Percentiles rank a stretch among this genome's conserved stretches.
Conservation (phyloP, 37 sponge, comb jelly and placozoan genomes). For the Halichondria panicea region DNA sequence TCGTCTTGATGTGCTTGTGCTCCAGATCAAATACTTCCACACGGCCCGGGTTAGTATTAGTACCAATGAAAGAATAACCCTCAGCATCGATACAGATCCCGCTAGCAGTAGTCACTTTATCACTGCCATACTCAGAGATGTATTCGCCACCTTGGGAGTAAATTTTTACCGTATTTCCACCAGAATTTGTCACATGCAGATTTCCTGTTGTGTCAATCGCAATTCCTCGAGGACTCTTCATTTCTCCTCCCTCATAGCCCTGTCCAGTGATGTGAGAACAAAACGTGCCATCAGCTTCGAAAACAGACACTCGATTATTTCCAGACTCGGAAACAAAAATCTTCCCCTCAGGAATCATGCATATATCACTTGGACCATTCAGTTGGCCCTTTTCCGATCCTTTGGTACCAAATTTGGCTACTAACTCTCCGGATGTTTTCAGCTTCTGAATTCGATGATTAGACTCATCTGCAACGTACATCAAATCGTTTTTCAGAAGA, state of each 20-base stretch:
- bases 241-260: neutral
- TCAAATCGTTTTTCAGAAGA: constrained; percentile 28
- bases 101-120: neutral
- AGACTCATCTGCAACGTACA: constrained; percentile 42
- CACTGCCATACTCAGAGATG: constrained; percentile 11
- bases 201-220: constrained; percentile 25
- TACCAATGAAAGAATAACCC: constrained; percentile 4
- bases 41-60: neutral
- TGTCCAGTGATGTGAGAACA: constrained; percentile 3
- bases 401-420: constrained; percentile 31
- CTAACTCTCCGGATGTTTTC: constrained; percentile 4
- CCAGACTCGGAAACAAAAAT: constrained; percentile 20
- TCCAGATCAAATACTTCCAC: neutral
- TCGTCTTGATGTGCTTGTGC: neutral
- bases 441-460: constrained; percentile 39
- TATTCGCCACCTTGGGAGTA: constrained; percentile 28
- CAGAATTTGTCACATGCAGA: constrained; percentile 17
- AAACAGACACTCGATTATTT: constrained; percentile 35
- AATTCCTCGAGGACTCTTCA: constrained; percentile 25
- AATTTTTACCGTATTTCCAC: constrained; percentile 6
- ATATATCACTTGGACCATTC: constrained; percentile 17
- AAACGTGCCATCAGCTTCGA: constrained; percentile 40
- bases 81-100: constrained; percentile 30
- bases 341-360: constrained; percentile 14
- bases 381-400: constrained; percentile 33